Conservation (phyloP, 2,113 vertebrate genomes). For the Oreochromis niloticus region DNA sequence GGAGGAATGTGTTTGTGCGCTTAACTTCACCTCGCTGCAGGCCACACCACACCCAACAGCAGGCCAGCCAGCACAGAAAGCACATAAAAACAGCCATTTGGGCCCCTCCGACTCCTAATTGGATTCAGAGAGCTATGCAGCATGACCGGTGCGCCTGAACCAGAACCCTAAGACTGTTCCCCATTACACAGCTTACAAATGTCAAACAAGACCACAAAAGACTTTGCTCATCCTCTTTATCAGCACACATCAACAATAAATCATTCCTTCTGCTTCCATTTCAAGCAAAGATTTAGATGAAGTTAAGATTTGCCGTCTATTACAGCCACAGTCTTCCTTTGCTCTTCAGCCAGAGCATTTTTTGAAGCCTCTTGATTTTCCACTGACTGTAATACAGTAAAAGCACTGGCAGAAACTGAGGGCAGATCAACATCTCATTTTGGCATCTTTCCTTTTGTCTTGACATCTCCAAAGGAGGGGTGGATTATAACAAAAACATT, state of each 20-base stretch:
- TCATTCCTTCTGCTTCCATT: constrained; percentile 4
- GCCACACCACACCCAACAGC: constrained; percentile 61
- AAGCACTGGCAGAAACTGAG: constrained; percentile 42
- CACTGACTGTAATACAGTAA: constrained; percentile 20
- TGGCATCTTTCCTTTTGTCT: constrained; percentile 34
- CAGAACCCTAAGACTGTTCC: constrained; percentile 54
- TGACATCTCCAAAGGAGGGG: constrained; percentile 20
- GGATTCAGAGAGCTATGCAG: constrained; percentile 69
- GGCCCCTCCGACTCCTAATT: constrained; percentile 66
- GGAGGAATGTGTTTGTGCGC: constrained; percentile 66
- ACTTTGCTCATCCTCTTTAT: constrained; percentile 39
- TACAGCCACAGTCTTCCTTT: background rate
- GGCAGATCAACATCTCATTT: constrained; percentile 48
- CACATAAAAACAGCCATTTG: constrained; percentile 61
- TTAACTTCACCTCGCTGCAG: constrained; percentile 61
- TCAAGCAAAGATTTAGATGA: constrained; percentile 3
- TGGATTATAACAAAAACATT: constrained; percentile 53
- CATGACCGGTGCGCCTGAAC: constrained; percentile 60
- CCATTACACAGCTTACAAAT: constrained; percentile 60
- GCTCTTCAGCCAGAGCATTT: constrained; percentile 10
- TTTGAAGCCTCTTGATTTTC: constrained; percentile 38
- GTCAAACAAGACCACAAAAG: constrained; percentile 58
- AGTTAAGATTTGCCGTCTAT: constrained; percentile 17
- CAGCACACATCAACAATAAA: constrained; percentile 7
- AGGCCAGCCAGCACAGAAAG: constrained; percentile 57